phyloP scores from a whole-genome alignment of 2,797 vertebrate species.

The Enteromius viviparus region DNA sequence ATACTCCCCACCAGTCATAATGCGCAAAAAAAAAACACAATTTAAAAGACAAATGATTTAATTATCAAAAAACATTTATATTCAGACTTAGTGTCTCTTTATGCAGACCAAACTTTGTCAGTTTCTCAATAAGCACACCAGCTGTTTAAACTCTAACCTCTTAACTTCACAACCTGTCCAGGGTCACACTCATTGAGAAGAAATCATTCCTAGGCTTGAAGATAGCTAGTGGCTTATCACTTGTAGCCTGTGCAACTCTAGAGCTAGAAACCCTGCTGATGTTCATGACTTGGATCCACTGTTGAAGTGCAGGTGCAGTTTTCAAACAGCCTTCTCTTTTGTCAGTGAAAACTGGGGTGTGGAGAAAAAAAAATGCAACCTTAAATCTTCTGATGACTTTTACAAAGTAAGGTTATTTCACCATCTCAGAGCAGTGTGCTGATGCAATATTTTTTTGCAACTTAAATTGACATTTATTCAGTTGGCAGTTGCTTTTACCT shows the following conservation, averaged over 20 bases:
- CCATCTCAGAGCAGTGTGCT: neutral
- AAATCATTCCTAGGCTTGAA: neutral
- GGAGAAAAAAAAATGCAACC: neutral
- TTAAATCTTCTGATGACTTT: constrained; percentile 1
- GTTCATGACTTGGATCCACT: constrained; percentile 6
- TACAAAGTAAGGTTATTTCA: neutral
- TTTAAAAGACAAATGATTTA: neutral
- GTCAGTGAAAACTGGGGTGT: neutral
- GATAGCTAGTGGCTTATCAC: neutral
- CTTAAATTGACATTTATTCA: neutral
- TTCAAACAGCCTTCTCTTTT: neutral
- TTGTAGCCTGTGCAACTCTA: neutral
- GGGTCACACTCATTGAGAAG: constrained; percentile 54
- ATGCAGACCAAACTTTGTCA: neutral
- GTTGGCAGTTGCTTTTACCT: neutral
- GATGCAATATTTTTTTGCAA: neutral
- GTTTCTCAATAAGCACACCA: constrained; percentile 61
- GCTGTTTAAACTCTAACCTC: constrained; percentile 80
- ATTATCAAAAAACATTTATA: neutral
- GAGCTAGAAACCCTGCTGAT: constrained; percentile 8
- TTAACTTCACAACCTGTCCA: constrained; percentile 76
- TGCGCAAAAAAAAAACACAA: neutral
- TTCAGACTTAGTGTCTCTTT: neutral
- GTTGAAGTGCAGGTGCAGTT: neutral
- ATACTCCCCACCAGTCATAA: neutral